These are phyloP conservation scores for Pampusana beccarii DNA, from an alignment of 2,113 vertebrate genomes.

Conservation along the genomic window DNA sequence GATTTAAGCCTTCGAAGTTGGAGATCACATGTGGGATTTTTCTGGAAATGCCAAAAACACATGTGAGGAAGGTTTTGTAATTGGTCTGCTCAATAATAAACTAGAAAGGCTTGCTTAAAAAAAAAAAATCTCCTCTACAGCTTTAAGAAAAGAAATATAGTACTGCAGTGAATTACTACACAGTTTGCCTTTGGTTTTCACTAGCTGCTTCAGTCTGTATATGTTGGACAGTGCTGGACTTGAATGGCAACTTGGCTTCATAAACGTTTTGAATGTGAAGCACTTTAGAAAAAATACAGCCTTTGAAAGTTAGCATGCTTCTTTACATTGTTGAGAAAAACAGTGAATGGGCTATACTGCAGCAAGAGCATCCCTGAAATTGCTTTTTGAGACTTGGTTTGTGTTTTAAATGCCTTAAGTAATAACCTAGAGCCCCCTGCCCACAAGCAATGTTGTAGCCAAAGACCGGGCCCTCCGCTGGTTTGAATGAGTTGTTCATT, in stretches of 20 bases:
- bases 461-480: neutral
- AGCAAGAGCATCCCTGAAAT: neutral
- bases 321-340: neutral
- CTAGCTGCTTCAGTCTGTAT: neutral
- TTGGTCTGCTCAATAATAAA: neutral
- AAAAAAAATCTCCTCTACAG: neutral
- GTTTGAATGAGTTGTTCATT: neutral
- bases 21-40: constrained; percentile 12
- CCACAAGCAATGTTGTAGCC: neutral
- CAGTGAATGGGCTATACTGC: neutral
- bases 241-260: neutral
- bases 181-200: neutral
- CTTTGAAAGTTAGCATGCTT: neutral
- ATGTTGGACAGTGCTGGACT: neutral
- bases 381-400: neutral
- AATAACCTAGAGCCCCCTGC: neutral
- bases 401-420: neutral
- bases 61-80: neutral
- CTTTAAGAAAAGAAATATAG: neutral
- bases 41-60: constrained; percentile 26
- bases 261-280: neutral
- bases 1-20: neutral
- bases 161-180: neutral
- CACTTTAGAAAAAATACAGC: neutral
- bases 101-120: neutral